These are phyloP conservation scores for Protaetia brevitarsis DNA, from an alignment of 1,140 invertebrate species.

Conservation along the genomic window DNA sequence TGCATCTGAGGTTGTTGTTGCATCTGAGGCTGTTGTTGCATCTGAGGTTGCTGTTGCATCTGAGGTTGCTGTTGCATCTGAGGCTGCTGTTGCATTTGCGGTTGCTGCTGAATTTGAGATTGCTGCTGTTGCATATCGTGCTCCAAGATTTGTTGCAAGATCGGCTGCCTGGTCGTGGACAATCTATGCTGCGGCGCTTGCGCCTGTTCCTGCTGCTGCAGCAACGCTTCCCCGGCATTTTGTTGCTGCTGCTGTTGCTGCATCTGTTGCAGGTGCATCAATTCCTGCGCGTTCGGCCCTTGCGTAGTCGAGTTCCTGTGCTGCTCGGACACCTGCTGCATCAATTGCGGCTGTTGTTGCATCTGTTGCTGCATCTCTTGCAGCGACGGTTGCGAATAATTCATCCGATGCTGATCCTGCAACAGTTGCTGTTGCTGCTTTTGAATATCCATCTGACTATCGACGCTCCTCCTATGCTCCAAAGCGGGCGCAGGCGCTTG, in stretches of 20 bases:
- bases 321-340: conserved; percentile 18
- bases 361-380: conserved; percentile 26
- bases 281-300: conserved; percentile 27
- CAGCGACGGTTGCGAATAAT: conserved; percentile 26
- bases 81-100: conserved; percentile 53
- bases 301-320: conserved; percentile 28
- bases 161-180: background rate
- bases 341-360: background rate
- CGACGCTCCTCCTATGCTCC: conserved; percentile 44
- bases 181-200: conserved; percentile 19
- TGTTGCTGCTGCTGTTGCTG: conserved; percentile 26
- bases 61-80: conserved; percentile 48
- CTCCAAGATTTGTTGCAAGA: conserved; percentile 11
- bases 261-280: conserved; percentile 24
- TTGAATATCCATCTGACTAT: conserved; percentile 43
- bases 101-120: conserved; percentile 35
- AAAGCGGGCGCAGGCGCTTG: conserved; percentile 29
- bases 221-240: background rate
- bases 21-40: conserved; percentile 9
- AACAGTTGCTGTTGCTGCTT: conserved; percentile 29
- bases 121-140: conserved; percentile 14
- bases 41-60: background rate
- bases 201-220: conserved; percentile 13
- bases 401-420: conserved; percentile 28
- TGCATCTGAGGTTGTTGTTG: conserved; percentile 43